Evolutionary conservation across 2,888 invertebrate species (phyloP), one percentile per base, ranked within the genome.

Genomic region (Melolontha melolontha): DNA sequence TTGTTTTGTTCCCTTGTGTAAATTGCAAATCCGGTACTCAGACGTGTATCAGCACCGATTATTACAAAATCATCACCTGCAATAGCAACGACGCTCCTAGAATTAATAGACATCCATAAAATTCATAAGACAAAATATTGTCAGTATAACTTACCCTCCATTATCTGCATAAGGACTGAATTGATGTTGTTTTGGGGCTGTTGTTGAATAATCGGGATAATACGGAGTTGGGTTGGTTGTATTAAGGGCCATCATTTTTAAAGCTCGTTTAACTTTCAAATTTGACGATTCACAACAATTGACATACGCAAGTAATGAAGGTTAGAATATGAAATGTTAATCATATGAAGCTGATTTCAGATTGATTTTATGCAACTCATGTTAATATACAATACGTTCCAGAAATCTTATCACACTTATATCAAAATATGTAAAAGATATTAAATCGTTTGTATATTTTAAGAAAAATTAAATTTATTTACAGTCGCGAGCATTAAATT

Each of bases 1-100:
- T 98, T 98, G 72, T 93, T 91, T 80, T 95, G 94, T 66, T 95
- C 90, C 42, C 97, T 88, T 0, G 96, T 93, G 78, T 94, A 93
- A 78, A 98, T 97, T 2, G 92, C 91, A 83, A 92, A 97, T 0
- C 97, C 97, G 70, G 93, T 89, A 82, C 94, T 95, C 47, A 98
- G 87, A 74, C 98, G 92, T 0, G 96, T 97, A 80, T 99, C 99
- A 0, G 96, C 95, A 5, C 96, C 99, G 80, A 99, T 92, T 22
- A 99, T 90, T 14, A 92, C 95, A 83, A 93, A 99, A 82, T 98
- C 95, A 49, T 96, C 93, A 22, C 99, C 99, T 80, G 96, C 96
- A 76, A 99, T 92, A 22, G 98, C 98, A 55, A 98, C 93, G 66
- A 97, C 90, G 79, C 96, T 97, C 77, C 98, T 98, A 78, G 65